phyloP scores from a whole-genome alignment of 2,888 invertebrate genomes.

The Chaitophorus viminalis region DNA sequence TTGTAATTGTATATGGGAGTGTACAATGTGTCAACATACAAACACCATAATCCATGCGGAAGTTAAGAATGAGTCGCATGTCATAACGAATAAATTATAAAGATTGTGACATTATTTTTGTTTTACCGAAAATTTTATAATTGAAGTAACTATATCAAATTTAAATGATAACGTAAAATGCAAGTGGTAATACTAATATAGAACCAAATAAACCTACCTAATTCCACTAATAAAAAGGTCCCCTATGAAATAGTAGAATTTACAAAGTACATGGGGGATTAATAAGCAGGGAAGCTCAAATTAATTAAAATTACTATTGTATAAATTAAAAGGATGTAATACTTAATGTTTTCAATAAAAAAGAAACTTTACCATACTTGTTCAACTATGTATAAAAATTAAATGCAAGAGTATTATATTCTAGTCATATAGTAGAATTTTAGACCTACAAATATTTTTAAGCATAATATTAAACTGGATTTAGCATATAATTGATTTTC shows the following conservation, averaged over 20 bases:
- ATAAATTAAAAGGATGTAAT: slow-evolving; percentile 10
- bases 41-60: background rate
- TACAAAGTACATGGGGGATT: slow-evolving; percentile 2
- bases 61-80: slow-evolving; percentile 32
- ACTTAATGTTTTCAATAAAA: background rate
- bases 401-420: too few relatives aligned
- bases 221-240: slow-evolving; percentile 22
- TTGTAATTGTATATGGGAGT: background rate
- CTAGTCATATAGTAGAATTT: too few relatives aligned
- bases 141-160: background rate
- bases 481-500: too few relatives aligned
- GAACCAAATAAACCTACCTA: background rate
- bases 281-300: background rate
- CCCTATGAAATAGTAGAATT: slow-evolving; percentile 4
- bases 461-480: too few relatives aligned
- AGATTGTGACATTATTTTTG: background rate
- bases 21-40: background rate
- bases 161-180: background rate
- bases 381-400: too few relatives aligned
- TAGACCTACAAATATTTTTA: too few relatives aligned
- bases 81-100: background rate
- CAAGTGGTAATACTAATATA: background rate
- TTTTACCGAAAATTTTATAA: background rate
- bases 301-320: slow-evolving; percentile 37
- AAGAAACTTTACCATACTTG: background rate